Conservation (phyloP, 1,140 invertebrate genomes). For the Helicoverpa armigera region DNA sequence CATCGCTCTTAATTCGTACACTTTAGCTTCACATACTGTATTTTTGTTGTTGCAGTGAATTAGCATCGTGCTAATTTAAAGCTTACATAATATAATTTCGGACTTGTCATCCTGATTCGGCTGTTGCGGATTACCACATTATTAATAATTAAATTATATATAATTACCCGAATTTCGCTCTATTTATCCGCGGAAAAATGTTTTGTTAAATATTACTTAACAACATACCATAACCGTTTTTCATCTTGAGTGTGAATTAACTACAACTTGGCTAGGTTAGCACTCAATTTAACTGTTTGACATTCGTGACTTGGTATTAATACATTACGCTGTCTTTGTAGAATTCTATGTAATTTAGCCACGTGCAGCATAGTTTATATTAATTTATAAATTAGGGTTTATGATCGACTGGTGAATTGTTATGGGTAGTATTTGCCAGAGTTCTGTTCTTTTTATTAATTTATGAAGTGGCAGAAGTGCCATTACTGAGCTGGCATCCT, state of each 20-base stretch:
- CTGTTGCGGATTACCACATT: not conserved
- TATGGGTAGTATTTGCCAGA: not conserved
- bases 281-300: not conserved
- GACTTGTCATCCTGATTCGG: constrained; percentile 1
- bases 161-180: too few relatives aligned
- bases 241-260: too few relatives aligned
- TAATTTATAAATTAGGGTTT: too few relatives aligned
- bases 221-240: too few relatives aligned
- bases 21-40: not conserved
- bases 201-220: not conserved
- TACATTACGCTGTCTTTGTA: not conserved
- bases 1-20: not conserved
- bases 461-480: constrained; percentile 8
- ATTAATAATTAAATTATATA: constrained; percentile 16
- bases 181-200: not conserved
- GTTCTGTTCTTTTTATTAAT: not conserved
- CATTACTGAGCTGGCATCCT: constrained; percentile 3
- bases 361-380: not conserved
- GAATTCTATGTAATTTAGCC: not conserved
- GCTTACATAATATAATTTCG: not conserved
- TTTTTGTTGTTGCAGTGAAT: too few relatives aligned
- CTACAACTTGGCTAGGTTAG: not conserved
- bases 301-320: not conserved
- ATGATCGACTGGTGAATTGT: too few relatives aligned
- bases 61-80: not conserved